Percentiles rank a stretch among this genome's conserved stretches.
These are phyloP conservation scores for Linurgus olivaceus DNA, from an alignment of 2,797 vertebrate species.

Conservation along the genomic window DNA sequence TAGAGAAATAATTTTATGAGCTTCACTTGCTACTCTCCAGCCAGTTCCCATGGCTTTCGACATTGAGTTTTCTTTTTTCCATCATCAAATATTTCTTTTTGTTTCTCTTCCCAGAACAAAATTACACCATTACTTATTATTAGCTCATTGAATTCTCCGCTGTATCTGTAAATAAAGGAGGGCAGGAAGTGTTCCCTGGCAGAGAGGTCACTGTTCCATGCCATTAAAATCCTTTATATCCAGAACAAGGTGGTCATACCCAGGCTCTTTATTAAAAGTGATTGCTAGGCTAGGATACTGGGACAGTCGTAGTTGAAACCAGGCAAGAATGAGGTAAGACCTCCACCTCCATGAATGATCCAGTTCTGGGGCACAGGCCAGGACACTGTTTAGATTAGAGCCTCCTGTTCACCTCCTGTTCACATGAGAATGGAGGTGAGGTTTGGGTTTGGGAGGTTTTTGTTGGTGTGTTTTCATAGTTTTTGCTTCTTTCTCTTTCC, in stretches of 20 bases:
- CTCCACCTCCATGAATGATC: background rate
- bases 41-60: background rate
- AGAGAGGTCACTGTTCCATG: background rate
- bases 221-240: background rate
- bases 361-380: background rate
- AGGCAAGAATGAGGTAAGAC: background rate
- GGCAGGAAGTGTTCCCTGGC: background rate
- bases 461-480: background rate
- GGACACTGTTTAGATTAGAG: background rate
- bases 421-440: background rate
- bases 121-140: background rate
- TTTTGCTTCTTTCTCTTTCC: rapidly evolving
- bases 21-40: background rate
- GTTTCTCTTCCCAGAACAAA: background rate
- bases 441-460: background rate
- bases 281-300: background rate
- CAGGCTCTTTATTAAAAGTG: background rate
- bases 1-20: background rate
- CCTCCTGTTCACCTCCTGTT: background rate
- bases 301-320: background rate
- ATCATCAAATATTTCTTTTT: background rate
- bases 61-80: background rate
- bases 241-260: background rate
- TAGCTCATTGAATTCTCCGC: conserved; percentile 1
- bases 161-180: background rate